Conservation (phyloP, 2,797 vertebrate species). For the Tadarida brasiliensis region DNA sequence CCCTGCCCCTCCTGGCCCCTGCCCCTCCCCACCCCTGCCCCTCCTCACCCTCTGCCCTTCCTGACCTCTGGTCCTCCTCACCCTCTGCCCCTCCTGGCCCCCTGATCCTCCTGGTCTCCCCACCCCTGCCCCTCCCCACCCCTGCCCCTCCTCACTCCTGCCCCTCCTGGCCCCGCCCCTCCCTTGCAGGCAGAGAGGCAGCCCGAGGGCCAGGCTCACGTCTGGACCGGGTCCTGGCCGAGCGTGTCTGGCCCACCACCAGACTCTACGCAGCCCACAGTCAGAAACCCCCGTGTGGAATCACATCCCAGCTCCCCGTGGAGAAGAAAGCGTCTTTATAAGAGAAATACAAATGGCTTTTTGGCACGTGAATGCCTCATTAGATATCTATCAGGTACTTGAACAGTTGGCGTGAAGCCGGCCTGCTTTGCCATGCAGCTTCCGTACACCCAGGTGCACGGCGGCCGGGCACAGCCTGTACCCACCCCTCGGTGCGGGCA, state of each 20-base stretch:
- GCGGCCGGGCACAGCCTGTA: too few relatives aligned
- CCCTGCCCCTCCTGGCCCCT: too few relatives aligned
- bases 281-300: neutral
- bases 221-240: neutral
- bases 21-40: too few relatives aligned
- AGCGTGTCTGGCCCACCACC: neutral
- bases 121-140: too few relatives aligned
- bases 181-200: fast-evolving
- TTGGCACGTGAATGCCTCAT: neutral
- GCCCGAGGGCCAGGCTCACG: neutral
- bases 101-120: neutral
- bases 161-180: neutral
- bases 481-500: fast-evolving
- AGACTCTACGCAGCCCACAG: neutral
- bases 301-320: neutral
- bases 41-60: too few relatives aligned
- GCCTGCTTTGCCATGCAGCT: neutral
- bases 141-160: too few relatives aligned
- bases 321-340: neutral
- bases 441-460: neutral
- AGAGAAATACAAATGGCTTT: neutral
- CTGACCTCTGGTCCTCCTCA: too few relatives aligned
- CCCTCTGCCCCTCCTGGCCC: too few relatives aligned
- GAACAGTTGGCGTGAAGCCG: neutral
- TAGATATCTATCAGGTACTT: slow-evolving; percentile 36